phyloP scores from a whole-genome alignment of 1,140 invertebrate genomes.

The Drosophila sulfurigaster region DNA sequence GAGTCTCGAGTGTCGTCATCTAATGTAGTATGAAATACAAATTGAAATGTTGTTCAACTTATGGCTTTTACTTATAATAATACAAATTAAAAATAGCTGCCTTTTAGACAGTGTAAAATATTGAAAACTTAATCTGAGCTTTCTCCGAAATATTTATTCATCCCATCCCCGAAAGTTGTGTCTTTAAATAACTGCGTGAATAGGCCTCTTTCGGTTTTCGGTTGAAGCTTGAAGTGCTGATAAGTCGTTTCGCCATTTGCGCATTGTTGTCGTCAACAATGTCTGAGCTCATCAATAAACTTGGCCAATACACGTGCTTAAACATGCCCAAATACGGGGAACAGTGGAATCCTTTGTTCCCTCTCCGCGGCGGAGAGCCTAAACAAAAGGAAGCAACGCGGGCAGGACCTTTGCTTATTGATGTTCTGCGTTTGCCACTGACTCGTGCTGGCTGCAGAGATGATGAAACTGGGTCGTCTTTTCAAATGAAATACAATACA shows the following conservation, averaged over 20 bases:
- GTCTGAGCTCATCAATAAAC: constrained; percentile 60
- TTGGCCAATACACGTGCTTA: constrained; percentile 53
- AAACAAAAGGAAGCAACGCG: constrained; percentile 51
- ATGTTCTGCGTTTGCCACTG: constrained; percentile 11
- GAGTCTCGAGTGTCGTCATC: too few relatives aligned
- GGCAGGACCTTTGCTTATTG: constrained; percentile 24
- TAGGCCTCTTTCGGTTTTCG: background rate
- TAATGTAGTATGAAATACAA: too few relatives aligned
- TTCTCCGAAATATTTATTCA: background rate
- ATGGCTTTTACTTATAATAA: too few relatives aligned
- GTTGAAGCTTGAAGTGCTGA: constrained; percentile 4
- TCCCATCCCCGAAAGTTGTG: background rate
- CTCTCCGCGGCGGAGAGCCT: background rate
- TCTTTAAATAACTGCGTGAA: constrained; percentile 22
- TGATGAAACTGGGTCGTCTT: constrained; percentile 40
- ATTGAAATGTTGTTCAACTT: too few relatives aligned
- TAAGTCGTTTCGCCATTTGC: constrained; percentile 41
- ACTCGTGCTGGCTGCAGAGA: constrained; percentile 12
- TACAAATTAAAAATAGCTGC: too few relatives aligned
- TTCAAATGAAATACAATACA: constrained; percentile 73
- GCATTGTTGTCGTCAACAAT: constrained; percentile 43
- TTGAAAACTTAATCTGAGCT: background rate
- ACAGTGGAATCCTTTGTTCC: constrained; percentile 45
- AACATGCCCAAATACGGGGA: constrained; percentile 31
- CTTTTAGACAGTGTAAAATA: too few relatives aligned